These are phyloP conservation scores for Portevinia maculata DNA, from an alignment of 2,888 invertebrate species.

Conservation along the genomic window DNA sequence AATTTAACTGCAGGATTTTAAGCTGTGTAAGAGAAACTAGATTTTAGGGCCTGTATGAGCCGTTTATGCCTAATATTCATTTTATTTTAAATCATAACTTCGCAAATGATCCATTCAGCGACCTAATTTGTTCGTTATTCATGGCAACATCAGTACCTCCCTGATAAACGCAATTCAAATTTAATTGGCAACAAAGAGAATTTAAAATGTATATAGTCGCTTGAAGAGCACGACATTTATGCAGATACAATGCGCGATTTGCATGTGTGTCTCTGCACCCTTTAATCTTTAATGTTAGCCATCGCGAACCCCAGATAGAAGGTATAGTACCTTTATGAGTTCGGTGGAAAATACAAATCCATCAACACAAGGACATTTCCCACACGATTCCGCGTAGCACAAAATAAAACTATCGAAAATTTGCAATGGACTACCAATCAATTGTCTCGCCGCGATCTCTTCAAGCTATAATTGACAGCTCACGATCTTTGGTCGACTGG, in stretches of 20 bases:
- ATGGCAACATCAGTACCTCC: too few species aligned
- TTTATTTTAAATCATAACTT: too few species aligned
- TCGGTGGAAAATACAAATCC: constrained; percentile 9
- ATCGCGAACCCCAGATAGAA: not conserved
- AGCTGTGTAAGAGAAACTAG: too few species aligned
- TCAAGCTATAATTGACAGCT: constrained; percentile 53
- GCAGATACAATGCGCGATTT: not conserved
- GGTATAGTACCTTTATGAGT: not conserved
- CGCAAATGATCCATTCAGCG: too few species aligned
- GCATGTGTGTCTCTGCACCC: not conserved
- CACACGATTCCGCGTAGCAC: constrained; percentile 56
- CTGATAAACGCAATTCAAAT: too few species aligned
- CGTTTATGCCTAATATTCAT: too few species aligned
- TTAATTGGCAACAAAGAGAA: not conserved
- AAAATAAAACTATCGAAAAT: constrained; percentile 58
- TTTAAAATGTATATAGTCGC: not conserved
- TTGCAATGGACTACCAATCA: constrained; percentile 65
- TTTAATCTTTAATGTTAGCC: not conserved
- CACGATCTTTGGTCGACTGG: constrained; percentile 59
- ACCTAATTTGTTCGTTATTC: too few species aligned
- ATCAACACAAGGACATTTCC: constrained; percentile 65
- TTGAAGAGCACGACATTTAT: too few species aligned
- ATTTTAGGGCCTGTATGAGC: too few species aligned
- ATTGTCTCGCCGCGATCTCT: constrained; percentile 58
- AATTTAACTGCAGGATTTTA: too few species aligned